A percentile compares a stretch with the other conserved stretches of the same genome.
phyloP scores from a whole-genome alignment of 2,888 invertebrate genomes.

The Mechanitis mazaeus region DNA sequence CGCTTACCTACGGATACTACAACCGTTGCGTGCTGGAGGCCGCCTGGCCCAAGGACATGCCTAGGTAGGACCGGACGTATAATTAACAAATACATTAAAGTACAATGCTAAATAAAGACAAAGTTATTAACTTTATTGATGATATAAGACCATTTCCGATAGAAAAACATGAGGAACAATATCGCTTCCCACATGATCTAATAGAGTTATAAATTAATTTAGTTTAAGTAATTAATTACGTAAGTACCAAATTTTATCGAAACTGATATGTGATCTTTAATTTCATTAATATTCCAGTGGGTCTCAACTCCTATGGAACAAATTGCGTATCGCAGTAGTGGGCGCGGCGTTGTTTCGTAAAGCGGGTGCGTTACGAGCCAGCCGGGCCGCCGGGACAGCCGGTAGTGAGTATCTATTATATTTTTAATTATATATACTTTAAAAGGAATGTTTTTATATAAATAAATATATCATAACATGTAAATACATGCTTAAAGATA shows the following conservation, averaged over 20 bases:
- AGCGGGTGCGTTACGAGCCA: conserved; percentile 78
- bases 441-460: too few relatives aligned
- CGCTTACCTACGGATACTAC: conserved; percentile 95
- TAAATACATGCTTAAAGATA: too few relatives aligned
- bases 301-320: conserved; percentile 94
- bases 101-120: not conserved
- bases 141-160: too few relatives aligned
- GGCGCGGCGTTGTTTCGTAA: conserved; percentile 93
- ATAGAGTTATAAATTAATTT: too few relatives aligned
- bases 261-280: not conserved
- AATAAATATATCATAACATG: too few relatives aligned
- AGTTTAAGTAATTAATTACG: too few relatives aligned
- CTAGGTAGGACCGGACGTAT: conserved; percentile 56
- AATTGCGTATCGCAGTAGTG: conserved; percentile 92
- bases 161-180: too few relatives aligned
- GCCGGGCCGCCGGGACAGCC: conserved; percentile 45
- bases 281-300: conserved; percentile 65
- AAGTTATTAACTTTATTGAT: too few relatives aligned
- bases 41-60: conserved; percentile 92
- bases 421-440: too few relatives aligned
- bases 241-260: too few relatives aligned
- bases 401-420: conserved; percentile 43
- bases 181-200: too few relatives aligned
- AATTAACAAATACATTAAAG: not conserved
- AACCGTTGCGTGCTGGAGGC: conserved; percentile 93